A percentile compares a stretch with the other conserved stretches of the same genome.
Conservation (phyloP, 2,113 vertebrate species). For the Oncorhynchus clarkii region DNA sequence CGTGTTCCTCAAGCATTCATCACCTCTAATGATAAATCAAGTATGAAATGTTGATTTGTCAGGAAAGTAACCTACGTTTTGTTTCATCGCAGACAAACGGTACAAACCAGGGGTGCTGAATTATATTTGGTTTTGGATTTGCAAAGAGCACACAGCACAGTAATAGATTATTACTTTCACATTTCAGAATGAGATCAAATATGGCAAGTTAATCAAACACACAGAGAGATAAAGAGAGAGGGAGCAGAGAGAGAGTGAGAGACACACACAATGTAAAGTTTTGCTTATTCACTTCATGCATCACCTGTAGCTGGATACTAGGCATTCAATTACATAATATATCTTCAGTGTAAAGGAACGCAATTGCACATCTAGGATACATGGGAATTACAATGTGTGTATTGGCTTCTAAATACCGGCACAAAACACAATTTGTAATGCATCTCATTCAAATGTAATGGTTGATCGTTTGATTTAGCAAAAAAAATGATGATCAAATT, state of each 20-base stretch:
- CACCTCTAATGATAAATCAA: constrained; percentile 16
- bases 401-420: not conserved
- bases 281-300: too few species aligned
- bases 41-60: not conserved
- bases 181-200: too few species aligned
- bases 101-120: not conserved
- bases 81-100: not conserved
- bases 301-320: not conserved
- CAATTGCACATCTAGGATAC: constrained; percentile 24
- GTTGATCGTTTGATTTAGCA: too few species aligned
- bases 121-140: not conserved
- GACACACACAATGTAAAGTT: too few species aligned
- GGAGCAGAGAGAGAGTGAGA: too few species aligned
- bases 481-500: constrained; percentile 6
- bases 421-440: not conserved
- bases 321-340: not conserved
- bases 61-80: not conserved
- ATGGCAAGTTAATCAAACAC: too few species aligned
- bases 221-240: too few species aligned
- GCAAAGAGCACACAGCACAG: not conserved
- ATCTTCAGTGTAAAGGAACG: not conserved
- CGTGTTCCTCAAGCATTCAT: constrained; percentile 29
- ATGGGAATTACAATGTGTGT: not conserved
- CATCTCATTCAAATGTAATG: too few species aligned
- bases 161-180: not conserved